A percentile compares a stretch with the other conserved stretches of the same genome.
Conservation (phyloP, 2,797 vertebrate genomes). For the Sebastes trivittatus region DNA sequence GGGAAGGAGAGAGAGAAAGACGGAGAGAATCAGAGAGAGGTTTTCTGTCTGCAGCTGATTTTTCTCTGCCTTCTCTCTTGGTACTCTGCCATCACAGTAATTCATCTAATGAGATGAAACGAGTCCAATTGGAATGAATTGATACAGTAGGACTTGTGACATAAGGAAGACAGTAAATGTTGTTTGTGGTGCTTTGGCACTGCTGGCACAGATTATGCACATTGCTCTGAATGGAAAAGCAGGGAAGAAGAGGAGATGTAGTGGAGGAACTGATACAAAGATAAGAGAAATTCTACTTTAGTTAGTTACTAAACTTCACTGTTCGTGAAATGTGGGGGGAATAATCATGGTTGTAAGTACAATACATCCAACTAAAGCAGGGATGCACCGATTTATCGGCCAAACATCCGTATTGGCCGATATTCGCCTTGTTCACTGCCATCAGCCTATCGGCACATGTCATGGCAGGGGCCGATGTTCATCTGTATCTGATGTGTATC, state of each 20-base stretch:
- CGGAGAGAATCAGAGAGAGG: background rate
- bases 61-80: background rate
- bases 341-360: too few species aligned
- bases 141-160: background rate
- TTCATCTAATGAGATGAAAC: background rate
- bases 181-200: background rate
- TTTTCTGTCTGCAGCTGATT: background rate
- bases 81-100: background rate
- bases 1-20: background rate
- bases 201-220: background rate
- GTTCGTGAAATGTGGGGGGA: too few species aligned
- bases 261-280: background rate
- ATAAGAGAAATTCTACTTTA: background rate
- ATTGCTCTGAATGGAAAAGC: background rate
- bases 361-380: too few species aligned
- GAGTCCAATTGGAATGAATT: background rate
- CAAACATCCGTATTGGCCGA: too few species aligned
- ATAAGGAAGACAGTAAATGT: background rate
- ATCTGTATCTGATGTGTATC: too few species aligned
- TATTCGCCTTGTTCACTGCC: too few species aligned
- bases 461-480: too few species aligned
- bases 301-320: too few species aligned
- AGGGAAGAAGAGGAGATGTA: background rate
- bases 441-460: too few species aligned
- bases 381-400: too few species aligned